Conservation (phyloP, 2,113 vertebrate species). For the Fregata magnificens region DNA sequence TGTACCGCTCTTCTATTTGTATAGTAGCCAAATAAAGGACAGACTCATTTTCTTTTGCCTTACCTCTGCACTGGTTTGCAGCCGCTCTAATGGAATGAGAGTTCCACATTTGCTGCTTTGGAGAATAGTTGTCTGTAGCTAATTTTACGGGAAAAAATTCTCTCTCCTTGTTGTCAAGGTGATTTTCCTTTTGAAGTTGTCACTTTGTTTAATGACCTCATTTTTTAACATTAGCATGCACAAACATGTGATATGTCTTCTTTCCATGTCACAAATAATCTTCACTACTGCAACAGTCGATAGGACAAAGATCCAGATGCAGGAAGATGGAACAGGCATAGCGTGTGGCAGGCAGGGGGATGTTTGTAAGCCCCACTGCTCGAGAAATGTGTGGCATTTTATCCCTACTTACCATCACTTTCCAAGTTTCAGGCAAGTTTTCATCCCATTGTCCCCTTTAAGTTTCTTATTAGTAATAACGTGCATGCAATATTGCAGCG, state of each 20-base stretch:
- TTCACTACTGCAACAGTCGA: not conserved
- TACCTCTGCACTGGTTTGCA: not conserved
- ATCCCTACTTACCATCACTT: not conserved
- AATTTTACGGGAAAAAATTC: not conserved
- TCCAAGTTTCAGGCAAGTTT: not conserved
- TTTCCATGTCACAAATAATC: not conserved
- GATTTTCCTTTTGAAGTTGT: conserved; percentile 27
- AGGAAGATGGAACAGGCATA: not conserved
- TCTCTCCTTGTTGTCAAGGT: conserved; percentile 23
- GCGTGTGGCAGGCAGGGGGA: accelerated
- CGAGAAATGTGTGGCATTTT: not conserved
- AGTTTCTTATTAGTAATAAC: not conserved
- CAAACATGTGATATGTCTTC: not conserved
- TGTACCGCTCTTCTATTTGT: not conserved
- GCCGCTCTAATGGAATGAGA: not conserved
- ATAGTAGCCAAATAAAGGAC: not conserved
- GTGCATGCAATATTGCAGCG: not conserved
- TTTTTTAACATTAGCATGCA: conserved; percentile 16
- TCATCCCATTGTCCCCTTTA: not conserved
- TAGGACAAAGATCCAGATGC: not conserved
- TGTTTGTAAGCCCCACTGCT: not conserved
- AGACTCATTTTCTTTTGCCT: not conserved
- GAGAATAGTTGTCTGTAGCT: conserved; percentile 8
- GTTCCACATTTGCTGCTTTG: not conserved
- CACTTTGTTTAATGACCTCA: not conserved